Base-by-base conservation (phyloP, 2,113 vertebrate species). In the Sylvilagus bachmani region DNA sequence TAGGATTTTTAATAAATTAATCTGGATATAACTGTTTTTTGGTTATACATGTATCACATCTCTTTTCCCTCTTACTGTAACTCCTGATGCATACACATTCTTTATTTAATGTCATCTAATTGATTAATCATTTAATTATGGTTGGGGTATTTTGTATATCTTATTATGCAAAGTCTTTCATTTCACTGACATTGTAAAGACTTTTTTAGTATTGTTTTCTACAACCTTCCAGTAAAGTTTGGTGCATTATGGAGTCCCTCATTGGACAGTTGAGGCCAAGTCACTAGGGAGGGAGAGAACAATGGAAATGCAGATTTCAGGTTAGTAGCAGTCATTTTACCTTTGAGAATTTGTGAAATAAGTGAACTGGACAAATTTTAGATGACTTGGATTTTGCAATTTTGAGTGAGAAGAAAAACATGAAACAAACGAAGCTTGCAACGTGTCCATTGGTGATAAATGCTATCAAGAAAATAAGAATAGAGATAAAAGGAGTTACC, bases 71-170 rank as follows among this genome's bases (percentile, higher is more conserved):
- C 11, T 75, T 55, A 49, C 69, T 12, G 19, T 36, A 1, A 44
- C n/a, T 44, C 58, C 87, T 25, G 61, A 80, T 66, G 38, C 44
- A 9, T 25, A 24, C 25, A 80, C 38, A 9, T 62, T 58, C 25
- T 94, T 89, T 51, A 83, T 58, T 90, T 83, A 73, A 78, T 0
- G 2, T 58, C 74, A 1, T 89, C n/a, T 86, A 79, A 90, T 67
- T 78, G 67, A 86, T 77, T 92, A 85, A 53, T 81, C 3, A 89
- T 22, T 92, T 95, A 19, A 31, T 86, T 77, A 29, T 67, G 22
- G 31, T 93, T 69, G 73, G 2, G 5, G 25, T 1, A 58, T 89
- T 91, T 91, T 86, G 3, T 33, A 22, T 38, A 31, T 22, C 10
- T 92, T 87, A 19, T 31, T 79, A n/a, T 53, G 36, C 27, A 10